These are phyloP conservation scores for Diplosoma virens DNA, from an alignment of 23 tunicate genomes.

Conservation along the genomic window DNA sequence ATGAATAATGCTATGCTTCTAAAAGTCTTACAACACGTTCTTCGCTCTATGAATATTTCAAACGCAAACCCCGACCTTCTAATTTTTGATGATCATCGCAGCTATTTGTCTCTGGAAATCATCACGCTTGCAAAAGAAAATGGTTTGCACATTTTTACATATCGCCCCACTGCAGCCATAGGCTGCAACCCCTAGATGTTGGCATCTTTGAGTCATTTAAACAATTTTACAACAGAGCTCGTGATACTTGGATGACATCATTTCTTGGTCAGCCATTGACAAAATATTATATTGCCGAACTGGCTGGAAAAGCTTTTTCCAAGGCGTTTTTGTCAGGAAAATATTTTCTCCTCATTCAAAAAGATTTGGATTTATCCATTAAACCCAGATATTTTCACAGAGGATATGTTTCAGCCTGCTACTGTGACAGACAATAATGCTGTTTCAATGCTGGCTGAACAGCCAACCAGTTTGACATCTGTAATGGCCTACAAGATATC, in stretches of 20 bases:
- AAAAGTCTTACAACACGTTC: too few species aligned
- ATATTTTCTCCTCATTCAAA: slow-evolving; percentile 6
- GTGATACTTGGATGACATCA: slow-evolving; percentile 5
- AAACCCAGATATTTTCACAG: neutral
- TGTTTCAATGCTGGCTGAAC: neutral
- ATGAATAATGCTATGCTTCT: slow-evolving; percentile 6
- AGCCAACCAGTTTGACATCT: neutral
- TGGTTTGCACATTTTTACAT: slow-evolving; percentile 24
- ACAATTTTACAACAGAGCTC: too few species aligned
- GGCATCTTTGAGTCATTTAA: slow-evolving; percentile 40
- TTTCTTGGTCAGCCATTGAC: slow-evolving; percentile 4
- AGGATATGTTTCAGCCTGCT: slow-evolving; percentile 4
- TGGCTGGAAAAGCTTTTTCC: slow-evolving; percentile 3
- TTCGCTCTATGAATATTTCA: neutral
- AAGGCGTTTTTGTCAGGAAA: neutral
- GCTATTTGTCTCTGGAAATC: too few species aligned
- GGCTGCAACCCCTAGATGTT: slow-evolving; percentile 34
- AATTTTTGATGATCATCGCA: neutral
- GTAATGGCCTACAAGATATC: neutral
- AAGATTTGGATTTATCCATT: neutral
- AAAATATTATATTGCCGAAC: slow-evolving; percentile 29
- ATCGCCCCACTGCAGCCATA: slow-evolving; percentile 39
- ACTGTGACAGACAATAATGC: slow-evolving; percentile 4
- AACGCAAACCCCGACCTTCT: neutral
- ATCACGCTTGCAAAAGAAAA: neutral